phyloP scores from a whole-genome alignment of 2,888 invertebrate species.

The Microdon myrmicae region DNA sequence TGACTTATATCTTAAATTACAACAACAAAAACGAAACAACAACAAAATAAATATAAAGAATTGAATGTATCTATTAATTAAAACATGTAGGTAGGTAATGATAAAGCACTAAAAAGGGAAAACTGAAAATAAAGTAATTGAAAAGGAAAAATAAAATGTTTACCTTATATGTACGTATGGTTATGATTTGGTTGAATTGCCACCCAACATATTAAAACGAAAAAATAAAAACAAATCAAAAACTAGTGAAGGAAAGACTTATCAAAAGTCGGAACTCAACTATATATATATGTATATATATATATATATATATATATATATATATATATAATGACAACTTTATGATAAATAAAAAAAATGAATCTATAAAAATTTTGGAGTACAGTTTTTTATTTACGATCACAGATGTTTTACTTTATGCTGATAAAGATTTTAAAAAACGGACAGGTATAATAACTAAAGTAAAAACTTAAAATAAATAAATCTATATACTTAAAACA shows the following conservation, averaged over 20 bases:
- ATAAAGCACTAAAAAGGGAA: too few relatives aligned
- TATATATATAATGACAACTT: conserved; percentile 39
- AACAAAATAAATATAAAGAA: background rate
- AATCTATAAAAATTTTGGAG: conserved; percentile 40
- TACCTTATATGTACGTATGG: conserved; percentile 44
- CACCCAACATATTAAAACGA: conserved; percentile 15
- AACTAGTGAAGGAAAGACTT: conserved; percentile 35
- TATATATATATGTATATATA: conserved; percentile 18
- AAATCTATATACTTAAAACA: too few relatives aligned
- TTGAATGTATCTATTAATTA: conserved; percentile 37
- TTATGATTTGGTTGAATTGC: conserved; percentile 32
- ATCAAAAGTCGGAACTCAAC: conserved; percentile 16
- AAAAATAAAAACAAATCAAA: conserved; percentile 11
- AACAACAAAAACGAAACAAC: conserved; percentile 6
- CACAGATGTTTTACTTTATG: too few relatives aligned
- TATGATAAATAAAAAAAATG: conserved; percentile 43
- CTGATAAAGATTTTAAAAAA: too few relatives aligned
- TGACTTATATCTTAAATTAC: conserved; percentile 25
- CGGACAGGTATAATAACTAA: too few relatives aligned
- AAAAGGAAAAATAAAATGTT: too few relatives aligned
- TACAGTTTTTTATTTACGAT: too few relatives aligned
- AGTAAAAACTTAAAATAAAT: too few relatives aligned
- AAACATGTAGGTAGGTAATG: conserved; percentile 40
- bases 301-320: conserved; percentile 16
- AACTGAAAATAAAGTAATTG: too few relatives aligned